phyloP scores from a whole-genome alignment of 1,140 invertebrate genomes.

The Drosophila mayri region DNA sequence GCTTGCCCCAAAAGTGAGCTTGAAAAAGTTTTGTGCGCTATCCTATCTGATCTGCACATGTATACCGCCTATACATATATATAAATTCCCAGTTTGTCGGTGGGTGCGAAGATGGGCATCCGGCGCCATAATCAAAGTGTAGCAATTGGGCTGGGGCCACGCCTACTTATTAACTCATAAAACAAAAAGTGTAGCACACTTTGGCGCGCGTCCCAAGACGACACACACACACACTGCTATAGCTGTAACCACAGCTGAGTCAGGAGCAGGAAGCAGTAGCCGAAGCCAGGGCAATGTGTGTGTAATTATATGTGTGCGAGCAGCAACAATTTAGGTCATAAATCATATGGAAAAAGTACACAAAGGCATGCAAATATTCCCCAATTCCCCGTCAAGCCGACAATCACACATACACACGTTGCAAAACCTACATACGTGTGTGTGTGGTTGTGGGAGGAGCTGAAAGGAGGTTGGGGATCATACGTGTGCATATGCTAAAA shows the following conservation, averaged over 20 bases:
- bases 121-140: constrained; percentile 28
- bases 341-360: constrained; percentile 80
- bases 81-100: constrained; percentile 10
- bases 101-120: neutral
- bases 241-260: neutral
- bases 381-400: constrained; percentile 48
- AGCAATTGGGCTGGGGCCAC: constrained; percentile 42
- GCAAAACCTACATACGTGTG: constrained; percentile 3
- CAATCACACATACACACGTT: constrained; percentile 21
- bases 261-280: too few species aligned
- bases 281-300: constrained; percentile 15
- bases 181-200: constrained; percentile 76
- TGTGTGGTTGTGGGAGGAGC: constrained; percentile 8
- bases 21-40: constrained; percentile 47
- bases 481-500: constrained; percentile 67
- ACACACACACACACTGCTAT: constrained; percentile 34
- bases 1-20: constrained; percentile 40
- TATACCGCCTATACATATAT: constrained; percentile 1
- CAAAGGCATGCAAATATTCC: constrained; percentile 78
- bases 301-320: constrained; percentile 67
- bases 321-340: constrained; percentile 77
- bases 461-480: constrained; percentile 4
- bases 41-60: constrained; percentile 40
- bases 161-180: constrained; percentile 68
- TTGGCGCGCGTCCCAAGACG: constrained; percentile 64